Evolutionary conservation across 2,888 invertebrate genomes (phyloP), one percentile per base, ranked within the genome.

Genomic region (Eupithecia tripunctaria): DNA sequence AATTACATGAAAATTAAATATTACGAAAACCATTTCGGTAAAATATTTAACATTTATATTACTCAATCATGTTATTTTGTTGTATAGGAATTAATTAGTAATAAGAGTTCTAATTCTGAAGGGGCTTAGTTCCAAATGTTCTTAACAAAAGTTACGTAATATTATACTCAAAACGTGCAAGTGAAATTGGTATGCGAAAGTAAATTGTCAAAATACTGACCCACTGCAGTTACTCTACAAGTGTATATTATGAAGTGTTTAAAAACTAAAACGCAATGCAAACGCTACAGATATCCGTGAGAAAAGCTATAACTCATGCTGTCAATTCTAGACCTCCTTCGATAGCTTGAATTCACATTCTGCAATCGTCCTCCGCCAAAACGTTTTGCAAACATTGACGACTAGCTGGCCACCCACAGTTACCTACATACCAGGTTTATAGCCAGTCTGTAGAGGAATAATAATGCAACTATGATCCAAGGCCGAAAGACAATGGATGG

Each of bases 381-480:
- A 76, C 77, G 84, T 85, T 86, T 85, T 86, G 88, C 85, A 84
- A 86, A 87, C 85, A 84, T 81, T 75, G 82, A 81, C 81, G 78
- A 79, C 86, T 82, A 84, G 25, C 84, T 83, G 89, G 83, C 91
- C 92, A 91, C 91, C 90, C 91, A 89, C 88, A 82, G 74, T 83
- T 84, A 80, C 81, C 85, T 81, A 88, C 88, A 89, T 90, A 88
- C 86, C 82, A 82, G 83, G 82, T 87, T 88, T 86, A 86, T 85
- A 76, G 81, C 78, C 75, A 72, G 81, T 77, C 84, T 81, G 86
- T 84, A 80, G 74, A 84, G 78, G 90, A 91, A 92, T 92, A 90
- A 86, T 87, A 91, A 91, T 91, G 84, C 85, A 84, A 82, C 84
- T 84, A 84, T 83, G 73, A 68, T 76, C 80, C 88, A 89, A 89